Conservation (phyloP, 1,140 invertebrate genomes). For the Ceratosolen solmsi region DNA sequence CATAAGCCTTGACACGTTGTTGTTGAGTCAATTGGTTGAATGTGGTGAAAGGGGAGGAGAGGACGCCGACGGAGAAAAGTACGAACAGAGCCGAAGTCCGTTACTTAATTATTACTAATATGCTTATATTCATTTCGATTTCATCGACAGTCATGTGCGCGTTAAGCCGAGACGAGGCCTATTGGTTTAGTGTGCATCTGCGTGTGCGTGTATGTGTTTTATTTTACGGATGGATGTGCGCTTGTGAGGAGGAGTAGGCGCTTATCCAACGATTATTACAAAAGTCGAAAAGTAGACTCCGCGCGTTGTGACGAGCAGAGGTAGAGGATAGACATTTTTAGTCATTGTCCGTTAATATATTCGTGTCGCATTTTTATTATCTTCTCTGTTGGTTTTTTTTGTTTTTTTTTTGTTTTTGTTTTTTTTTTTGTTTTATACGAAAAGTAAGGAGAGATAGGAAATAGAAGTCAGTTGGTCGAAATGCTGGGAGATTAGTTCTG, state of each 20-base stretch:
- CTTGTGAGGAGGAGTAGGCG: background rate
- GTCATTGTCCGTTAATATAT: background rate
- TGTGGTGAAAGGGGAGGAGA: background rate
- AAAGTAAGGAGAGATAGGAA: background rate
- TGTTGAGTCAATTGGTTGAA: too few relatives aligned
- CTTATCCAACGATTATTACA: slow-evolving; percentile 20
- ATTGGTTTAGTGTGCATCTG: background rate
- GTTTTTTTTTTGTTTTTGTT: background rate
- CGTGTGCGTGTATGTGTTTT: background rate
- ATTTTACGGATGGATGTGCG: background rate
- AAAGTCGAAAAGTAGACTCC: slow-evolving; percentile 23
- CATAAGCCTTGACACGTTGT: background rate
- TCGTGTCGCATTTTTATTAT: background rate
- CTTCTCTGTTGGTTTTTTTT: background rate
- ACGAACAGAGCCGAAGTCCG: background rate
- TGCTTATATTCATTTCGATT: slow-evolving; percentile 20
- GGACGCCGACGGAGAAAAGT: background rate
- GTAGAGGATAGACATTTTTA: too few relatives aligned
- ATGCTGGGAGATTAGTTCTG: background rate
- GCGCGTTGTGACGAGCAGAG: background rate
- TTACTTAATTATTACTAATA: slow-evolving; percentile 17
- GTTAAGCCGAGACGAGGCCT: background rate
- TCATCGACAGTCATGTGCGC: background rate
- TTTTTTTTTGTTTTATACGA: background rate
- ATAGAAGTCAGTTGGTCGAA: background rate